Percentiles rank a stretch among this genome's conserved stretches.
Conservation (phyloP, 2,797 vertebrate genomes). For the Notolepis coatsorum region DNA sequence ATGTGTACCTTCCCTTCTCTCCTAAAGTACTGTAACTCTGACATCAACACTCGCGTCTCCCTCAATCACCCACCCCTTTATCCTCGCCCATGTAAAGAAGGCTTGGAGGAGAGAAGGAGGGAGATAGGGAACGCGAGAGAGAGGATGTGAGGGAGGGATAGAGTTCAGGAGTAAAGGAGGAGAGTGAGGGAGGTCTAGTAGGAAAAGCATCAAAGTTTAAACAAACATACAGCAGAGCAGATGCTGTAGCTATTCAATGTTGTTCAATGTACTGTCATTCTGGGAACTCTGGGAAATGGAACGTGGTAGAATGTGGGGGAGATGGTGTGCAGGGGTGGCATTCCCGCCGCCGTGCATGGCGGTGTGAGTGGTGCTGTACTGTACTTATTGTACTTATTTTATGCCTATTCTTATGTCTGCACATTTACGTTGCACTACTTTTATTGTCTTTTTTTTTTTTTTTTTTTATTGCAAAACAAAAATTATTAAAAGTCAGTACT, state of each 20-base stretch:
- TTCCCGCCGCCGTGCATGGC: no score
- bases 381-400: no score
- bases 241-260: conserved; percentile 4
- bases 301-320: no score
- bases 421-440: no score
- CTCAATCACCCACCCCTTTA: conserved; percentile 41
- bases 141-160: conserved; percentile 49
- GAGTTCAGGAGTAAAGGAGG: conserved; percentile 3
- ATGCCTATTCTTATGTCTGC: no score
- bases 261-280: conserved; percentile 9
- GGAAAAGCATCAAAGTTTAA: conserved; percentile 54
- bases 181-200: not conserved
- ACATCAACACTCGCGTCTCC: conserved; percentile 24
- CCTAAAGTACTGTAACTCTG: conserved; percentile 2
- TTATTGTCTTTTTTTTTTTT: no score
- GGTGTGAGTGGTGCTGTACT: no score
- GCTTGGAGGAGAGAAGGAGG: conserved; percentile 43
- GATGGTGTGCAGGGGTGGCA: no score
- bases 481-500: no score
- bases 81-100: conserved; percentile 54
- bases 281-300: no score
- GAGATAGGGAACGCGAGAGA: conserved; percentile 49
- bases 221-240: conserved; percentile 53
- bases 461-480: no score
- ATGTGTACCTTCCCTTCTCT: not conserved